Evolutionary conservation across 1,140 invertebrate species (phyloP), one percentile per base, ranked within the genome.

Genomic region (Caerostris darwini): DNA sequence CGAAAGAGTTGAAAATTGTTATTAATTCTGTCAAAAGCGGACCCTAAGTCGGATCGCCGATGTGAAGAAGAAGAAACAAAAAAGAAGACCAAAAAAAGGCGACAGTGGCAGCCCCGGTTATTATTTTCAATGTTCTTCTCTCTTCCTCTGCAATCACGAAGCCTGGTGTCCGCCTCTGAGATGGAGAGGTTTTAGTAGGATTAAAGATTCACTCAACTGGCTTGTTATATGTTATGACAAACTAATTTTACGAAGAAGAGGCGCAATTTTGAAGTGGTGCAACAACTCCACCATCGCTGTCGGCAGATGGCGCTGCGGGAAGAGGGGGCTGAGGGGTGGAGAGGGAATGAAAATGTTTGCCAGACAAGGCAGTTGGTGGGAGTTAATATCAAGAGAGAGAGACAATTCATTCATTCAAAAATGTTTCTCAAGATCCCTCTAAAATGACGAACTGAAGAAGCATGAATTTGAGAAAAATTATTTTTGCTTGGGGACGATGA

Each of bases 241-340:
- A 92, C 90, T 92, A 92, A 92, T 92, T 92, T 92, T 57, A 64
- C 19, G 90, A 92, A 85, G 81, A 92, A 85, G 82, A 67, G 57
- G 58, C 17, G 81, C 90, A 92, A 85, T 92, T 92, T 92, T 85
- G 90, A 92, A 92, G 81, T 85, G 90, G 90, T 56, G 77, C 57
- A 53, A 64, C 90, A 56, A 54, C 81, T 92, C 50, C 59, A 56
- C 34, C 17, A 56, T 85, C 34, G 54, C 69, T 91, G 56, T 81
- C 89, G 57, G 54, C 69, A 92, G 90, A 92, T 92, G 90, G 90
- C 90, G 90, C 59, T 83, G 59, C 34, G 81, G 50, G n/a, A 71
- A 61, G 58, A n/a, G n/a, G n/a, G n/a, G n/a, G n/a, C n/a, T 34
- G 34, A 2, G 2, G 34, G 34, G 34, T 0, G 0, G 34, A 2